Evolutionary conservation across 30 jellyfish, hydroid and myxozoan species (phyloP).

Genomic region (Aurelia sp.): DNA sequence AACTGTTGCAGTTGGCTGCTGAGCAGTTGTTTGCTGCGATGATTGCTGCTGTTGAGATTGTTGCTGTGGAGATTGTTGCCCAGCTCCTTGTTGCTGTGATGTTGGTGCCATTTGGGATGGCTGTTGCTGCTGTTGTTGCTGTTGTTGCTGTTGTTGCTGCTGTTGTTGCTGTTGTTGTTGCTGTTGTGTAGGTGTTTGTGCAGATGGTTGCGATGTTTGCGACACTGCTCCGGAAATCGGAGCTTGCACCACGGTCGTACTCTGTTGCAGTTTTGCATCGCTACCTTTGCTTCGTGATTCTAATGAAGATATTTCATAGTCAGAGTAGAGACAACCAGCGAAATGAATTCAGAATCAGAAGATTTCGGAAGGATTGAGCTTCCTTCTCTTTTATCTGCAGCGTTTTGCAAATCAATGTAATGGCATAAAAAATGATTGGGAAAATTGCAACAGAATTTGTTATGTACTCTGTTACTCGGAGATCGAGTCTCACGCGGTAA

Average conservation of each 20-base stretch:
- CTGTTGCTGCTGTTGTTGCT: neutral
- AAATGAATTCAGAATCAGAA: neutral
- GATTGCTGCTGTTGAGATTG: slow-evolving; percentile 32
- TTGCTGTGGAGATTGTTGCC: neutral
- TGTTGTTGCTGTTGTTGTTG: slow-evolving; percentile 8
- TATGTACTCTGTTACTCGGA: no score
- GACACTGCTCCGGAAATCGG: neutral
- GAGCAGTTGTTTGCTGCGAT: neutral
- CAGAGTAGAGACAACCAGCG: neutral
- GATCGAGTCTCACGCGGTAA: no score
- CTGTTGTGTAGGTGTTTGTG: neutral
- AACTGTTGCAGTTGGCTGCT: neutral
- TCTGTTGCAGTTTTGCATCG: neutral
- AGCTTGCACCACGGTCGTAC: neutral
- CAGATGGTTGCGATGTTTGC: slow-evolving; percentile 4
- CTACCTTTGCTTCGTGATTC: no score
- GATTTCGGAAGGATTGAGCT: neutral
- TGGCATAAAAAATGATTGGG: no score
- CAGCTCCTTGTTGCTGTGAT: slow-evolving; percentile 14
- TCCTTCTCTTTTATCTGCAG: no score
- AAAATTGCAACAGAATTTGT: no score
- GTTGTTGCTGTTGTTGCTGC: slow-evolving; percentile 13
- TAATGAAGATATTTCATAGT: neutral
- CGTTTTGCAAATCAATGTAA: no score
- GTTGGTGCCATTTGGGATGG: neutral